These are phyloP conservation scores for Volucella inanis DNA, from an alignment of 2,888 invertebrate species.

Conservation along the genomic window DNA sequence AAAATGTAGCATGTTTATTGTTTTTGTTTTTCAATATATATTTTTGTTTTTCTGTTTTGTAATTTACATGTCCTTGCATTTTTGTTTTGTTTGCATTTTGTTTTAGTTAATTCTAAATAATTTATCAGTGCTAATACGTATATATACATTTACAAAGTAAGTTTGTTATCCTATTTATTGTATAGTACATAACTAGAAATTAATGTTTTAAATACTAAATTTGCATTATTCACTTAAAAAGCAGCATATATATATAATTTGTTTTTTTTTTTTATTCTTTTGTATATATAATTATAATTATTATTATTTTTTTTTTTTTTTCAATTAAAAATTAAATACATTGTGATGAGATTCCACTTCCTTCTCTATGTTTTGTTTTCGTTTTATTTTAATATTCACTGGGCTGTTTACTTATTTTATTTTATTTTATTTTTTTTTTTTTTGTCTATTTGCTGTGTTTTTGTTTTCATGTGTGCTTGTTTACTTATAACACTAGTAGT, in stretches of 20 bases:
- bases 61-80: slow-evolving; percentile 52
- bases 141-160: slow-evolving; percentile 71
- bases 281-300: background rate
- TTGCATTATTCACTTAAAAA: slow-evolving; percentile 65
- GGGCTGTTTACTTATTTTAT: slow-evolving; percentile 52
- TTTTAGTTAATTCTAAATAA: slow-evolving; percentile 61
- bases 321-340: slow-evolving; percentile 59
- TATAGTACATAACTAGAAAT: slow-evolving; percentile 71
- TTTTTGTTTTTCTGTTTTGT: slow-evolving; percentile 25
- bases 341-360: slow-evolving; percentile 60
- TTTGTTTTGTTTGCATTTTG: slow-evolving; percentile 11
- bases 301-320: slow-evolving; percentile 2
- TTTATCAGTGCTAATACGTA: slow-evolving; percentile 72
- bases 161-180: slow-evolving; percentile 71
- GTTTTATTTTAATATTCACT: slow-evolving; percentile 52
- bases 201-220: slow-evolving; percentile 60
- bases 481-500: slow-evolving; percentile 67
- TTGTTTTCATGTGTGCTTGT: slow-evolving; percentile 27
- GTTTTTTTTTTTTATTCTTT: background rate
- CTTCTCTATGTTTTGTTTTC: slow-evolving; percentile 1
- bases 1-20: slow-evolving; percentile 43
- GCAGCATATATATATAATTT: slow-evolving; percentile 29
- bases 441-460: slow-evolving; percentile 16
- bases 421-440: slow-evolving; percentile 18
- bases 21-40: slow-evolving; percentile 14